Base-by-base conservation (phyloP, 2,888 invertebrate species). In the Eupithecia dodoneata region DNA sequence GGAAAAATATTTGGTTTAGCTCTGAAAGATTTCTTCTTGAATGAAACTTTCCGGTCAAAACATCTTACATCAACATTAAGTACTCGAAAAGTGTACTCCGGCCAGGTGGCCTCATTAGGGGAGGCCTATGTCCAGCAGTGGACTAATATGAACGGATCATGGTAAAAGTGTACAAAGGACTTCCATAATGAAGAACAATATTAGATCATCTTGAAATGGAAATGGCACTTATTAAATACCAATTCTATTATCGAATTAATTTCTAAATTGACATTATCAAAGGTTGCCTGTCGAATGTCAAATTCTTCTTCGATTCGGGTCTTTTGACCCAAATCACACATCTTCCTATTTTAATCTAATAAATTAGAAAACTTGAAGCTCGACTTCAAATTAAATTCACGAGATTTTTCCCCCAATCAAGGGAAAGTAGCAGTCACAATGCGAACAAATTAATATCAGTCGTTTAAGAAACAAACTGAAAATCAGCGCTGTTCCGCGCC, bases 351-450 rank as follows among this genome's bases (percentile, higher is more conserved):
- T 30, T 59, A 65, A 65, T 65, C 65, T 65, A 65, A 65, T 45
- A 69, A 69, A 69, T 69, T 69, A 69, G 7, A 65, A 65, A 65
- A 65, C 41, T 65, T 65, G 65, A 65, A 65, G 13, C 13, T 41
- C 13, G 30, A 65, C 5, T 13, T 41, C 4, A 13, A 41, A 41
- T 65, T 12, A 41, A 65, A 65, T 65, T 9, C 9, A 12, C 41
- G 5, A 65, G 65, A 30, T 41, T 65, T 30, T 65, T 30, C 41
- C 41, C 65, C 12, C 41, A 18, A 18, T 59, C 9, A 18, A 59
- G 59, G n/a, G 52, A 59, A 9, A 59, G 18, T 59, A 18, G 10
- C 59, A 59, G 59, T 59, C 18, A 59, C 18, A n/a, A 59, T 18
- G 52, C 15, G 15, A 30, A 30, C 30, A 30, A 30, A 30, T 30